Evolutionary conservation across 2,797 vertebrate species (phyloP), one percentile per base, ranked within the genome.

Genomic region (Craterocephalus amniculus): DNA sequence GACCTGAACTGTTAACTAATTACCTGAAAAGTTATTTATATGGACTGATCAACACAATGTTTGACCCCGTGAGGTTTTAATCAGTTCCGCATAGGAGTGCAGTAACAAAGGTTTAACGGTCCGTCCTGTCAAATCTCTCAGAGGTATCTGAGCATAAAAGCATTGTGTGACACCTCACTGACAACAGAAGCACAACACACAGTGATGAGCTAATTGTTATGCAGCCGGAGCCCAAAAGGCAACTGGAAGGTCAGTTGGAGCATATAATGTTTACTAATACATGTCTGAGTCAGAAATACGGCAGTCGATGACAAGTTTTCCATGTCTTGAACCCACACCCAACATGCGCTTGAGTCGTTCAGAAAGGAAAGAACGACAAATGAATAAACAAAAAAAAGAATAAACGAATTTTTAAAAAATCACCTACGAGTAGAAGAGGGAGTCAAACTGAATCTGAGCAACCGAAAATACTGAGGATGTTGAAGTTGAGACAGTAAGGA

Each of bases 181-280:
- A 54, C 77, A 69, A 63, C 34, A 71, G 45, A 65, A 9, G 57
- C 56, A 43, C 14, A 57, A 36, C 40, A 8, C 27, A 3, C 73
- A 45, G 56, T 65, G 78, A 74, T 27, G 16, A 43, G 57, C 74
- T 84, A 64, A 82, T 84, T 85, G 70, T 74, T 75, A 81, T 80
- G 70, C 80, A 72, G 73, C 22, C 0, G 48, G 59, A 69, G 62
- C 63, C 72, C 40, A 74, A 58, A 31, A 58, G 57, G 34, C 34
- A 32, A 70, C 67, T 38, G 38, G 75, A 83, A 76, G 74, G 76
- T 84, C 79, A 84, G 59, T 31, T 52, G 32, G 14, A 64, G 48
- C 66, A 76, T 10, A 51, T 62, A 34, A 34, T 87, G 76, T 63
- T 83, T 83, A 70, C 61, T 58, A 72, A 81, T 79, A 61, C 63